These are phyloP conservation scores for Trichogramma evanescens DNA, from an alignment of 2,888 invertebrate genomes.

Conservation along the genomic window DNA sequence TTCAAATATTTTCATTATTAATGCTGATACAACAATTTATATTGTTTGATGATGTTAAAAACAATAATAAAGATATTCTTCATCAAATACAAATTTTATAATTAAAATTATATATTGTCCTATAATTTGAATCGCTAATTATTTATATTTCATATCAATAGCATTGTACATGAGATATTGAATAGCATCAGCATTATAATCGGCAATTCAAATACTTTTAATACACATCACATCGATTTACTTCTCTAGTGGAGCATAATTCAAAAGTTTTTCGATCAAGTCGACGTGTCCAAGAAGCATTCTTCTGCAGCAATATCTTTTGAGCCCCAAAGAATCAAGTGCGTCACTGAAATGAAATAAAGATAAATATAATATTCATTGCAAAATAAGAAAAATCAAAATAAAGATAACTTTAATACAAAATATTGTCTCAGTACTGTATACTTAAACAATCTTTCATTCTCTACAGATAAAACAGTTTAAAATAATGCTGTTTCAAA, in stretches of 20 bases:
- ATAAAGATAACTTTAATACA: background rate
- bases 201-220: background rate
- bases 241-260: conserved; percentile 96
- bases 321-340: conserved; percentile 89
- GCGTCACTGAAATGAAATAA: conserved; percentile 69
- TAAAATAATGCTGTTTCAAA: too few relatives aligned
- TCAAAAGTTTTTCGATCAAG: conserved; percentile 98
- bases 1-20: background rate
- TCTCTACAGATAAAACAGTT: background rate
- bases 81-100: background rate
- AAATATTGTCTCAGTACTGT: too few relatives aligned
- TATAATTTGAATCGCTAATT: background rate
- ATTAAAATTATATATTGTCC: background rate
- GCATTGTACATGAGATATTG: background rate
- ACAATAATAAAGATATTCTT: background rate
- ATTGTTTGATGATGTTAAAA: background rate
- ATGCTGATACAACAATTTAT: background rate
- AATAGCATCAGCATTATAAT: background rate
- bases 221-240: conserved; percentile 44
- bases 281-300: conserved; percentile 99
- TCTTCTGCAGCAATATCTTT: conserved; percentile 92
- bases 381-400: background rate
- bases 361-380: background rate
- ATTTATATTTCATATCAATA: background rate
- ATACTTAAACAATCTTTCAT: background rate